phyloP scores from a whole-genome alignment of 2,113 vertebrate genomes.

The Loxodonta africana region DNA sequence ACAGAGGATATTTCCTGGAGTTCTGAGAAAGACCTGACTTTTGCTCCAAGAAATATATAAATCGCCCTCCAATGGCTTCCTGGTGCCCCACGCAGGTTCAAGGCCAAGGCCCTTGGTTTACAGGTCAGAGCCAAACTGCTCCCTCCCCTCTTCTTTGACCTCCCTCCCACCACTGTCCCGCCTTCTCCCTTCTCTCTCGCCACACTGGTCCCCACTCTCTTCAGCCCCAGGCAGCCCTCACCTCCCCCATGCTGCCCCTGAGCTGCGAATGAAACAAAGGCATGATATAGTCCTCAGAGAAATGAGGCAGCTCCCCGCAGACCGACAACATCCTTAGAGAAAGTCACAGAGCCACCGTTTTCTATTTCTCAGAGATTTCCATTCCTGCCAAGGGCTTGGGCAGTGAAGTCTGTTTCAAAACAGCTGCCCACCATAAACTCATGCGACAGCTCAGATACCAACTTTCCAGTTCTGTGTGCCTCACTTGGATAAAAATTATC shows the following conservation, averaged over 20 bases:
- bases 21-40: neutral
- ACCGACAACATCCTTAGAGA: neutral
- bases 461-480: neutral
- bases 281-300: neutral
- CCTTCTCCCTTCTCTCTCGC: neutral
- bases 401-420: neutral
- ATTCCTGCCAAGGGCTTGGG: neutral
- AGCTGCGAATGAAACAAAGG: neutral
- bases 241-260: neutral
- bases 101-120: neutral
- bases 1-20: neutral
- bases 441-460: neutral
- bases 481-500: neutral
- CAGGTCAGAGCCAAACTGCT: neutral
- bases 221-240: neutral
- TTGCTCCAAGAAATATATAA: neutral
- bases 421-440: neutral
- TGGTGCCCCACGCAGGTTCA: rapidly evolving
- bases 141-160: neutral
- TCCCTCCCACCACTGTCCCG: neutral
- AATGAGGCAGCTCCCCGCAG: neutral
- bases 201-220: neutral
- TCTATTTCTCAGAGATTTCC: neutral
- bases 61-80: neutral
- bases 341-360: neutral